phyloP scores from a whole-genome alignment of 1,140 invertebrate species.

The Ectropis grisescens region DNA sequence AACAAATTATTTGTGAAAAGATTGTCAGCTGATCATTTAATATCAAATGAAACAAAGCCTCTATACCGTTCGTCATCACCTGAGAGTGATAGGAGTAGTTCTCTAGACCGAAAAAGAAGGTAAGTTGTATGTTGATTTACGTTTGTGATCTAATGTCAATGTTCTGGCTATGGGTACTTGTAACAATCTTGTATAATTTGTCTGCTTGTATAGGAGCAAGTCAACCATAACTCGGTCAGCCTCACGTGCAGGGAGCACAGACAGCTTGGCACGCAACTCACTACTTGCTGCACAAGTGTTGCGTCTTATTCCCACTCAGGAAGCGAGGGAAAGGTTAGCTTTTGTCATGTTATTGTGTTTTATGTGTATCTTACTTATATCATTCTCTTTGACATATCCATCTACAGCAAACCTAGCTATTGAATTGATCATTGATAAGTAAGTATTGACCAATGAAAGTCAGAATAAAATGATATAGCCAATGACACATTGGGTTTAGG shows the following conservation, averaged over 20 bases:
- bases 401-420: too few relatives aligned
- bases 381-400: too few relatives aligned
- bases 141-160: too few relatives aligned
- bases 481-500: too few relatives aligned
- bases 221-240: slow-evolving; percentile 52
- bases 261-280: slow-evolving; percentile 79
- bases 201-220: slow-evolving; percentile 32
- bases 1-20: slow-evolving; percentile 61
- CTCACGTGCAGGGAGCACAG: slow-evolving; percentile 72
- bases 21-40: slow-evolving; percentile 59
- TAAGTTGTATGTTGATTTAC: slow-evolving; percentile 17
- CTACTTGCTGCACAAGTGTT: slow-evolving; percentile 83
- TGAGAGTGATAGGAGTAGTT: slow-evolving; percentile 60
- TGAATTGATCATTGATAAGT: too few relatives aligned
- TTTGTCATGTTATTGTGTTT: too few relatives aligned
- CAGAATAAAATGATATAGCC: too few relatives aligned
- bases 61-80: slow-evolving; percentile 52
- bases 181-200: slow-evolving; percentile 8
- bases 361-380: too few relatives aligned
- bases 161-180: background rate
- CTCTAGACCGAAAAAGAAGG: slow-evolving; percentile 57
- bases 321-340: slow-evolving; percentile 84
- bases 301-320: slow-evolving; percentile 83
- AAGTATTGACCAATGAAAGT: too few relatives aligned
- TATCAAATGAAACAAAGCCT: slow-evolving; percentile 50